A percentile compares a stretch with the other conserved stretches of the same genome.
Evolutionary conservation across 2,888 invertebrate species (phyloP).

Genomic region (Eupsilia transversa): DNA sequence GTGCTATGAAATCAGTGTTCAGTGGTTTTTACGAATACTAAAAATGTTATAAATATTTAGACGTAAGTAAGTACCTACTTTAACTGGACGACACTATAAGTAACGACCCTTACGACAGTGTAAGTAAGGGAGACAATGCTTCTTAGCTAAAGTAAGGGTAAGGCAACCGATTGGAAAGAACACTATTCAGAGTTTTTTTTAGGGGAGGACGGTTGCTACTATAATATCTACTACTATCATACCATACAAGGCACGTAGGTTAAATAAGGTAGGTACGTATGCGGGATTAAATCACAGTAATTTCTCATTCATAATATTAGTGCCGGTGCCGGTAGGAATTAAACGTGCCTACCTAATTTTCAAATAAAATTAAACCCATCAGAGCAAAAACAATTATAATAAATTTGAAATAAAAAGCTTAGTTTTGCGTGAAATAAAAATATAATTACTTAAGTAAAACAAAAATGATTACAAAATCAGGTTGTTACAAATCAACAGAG

Average conservation of each 20-base stretch:
- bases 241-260: background rate
- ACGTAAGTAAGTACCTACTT: background rate
- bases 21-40: constrained; percentile 1
- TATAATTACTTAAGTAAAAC: constrained; percentile 67
- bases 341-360: constrained; percentile 1
- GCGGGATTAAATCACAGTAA: background rate
- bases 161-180: background rate
- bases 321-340: background rate
- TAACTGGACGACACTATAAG: background rate
- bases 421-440: constrained; percentile 52
- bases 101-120: background rate
- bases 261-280: background rate
- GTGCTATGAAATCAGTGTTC: background rate
- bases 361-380: background rate
- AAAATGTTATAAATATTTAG: background rate
- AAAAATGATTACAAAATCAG: constrained; percentile 55
- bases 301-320: background rate
- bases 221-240: background rate
- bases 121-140: background rate
- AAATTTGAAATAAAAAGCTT: constrained; percentile 63
- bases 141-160: background rate
- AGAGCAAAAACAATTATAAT: background rate
- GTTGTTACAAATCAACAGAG: constrained; percentile 46
- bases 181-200: background rate
- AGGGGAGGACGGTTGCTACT: background rate